Evolutionary conservation across 1,140 invertebrate genomes (phyloP), one percentile per base, ranked within the genome.

Genomic region (Charaxes varanes): DNA sequence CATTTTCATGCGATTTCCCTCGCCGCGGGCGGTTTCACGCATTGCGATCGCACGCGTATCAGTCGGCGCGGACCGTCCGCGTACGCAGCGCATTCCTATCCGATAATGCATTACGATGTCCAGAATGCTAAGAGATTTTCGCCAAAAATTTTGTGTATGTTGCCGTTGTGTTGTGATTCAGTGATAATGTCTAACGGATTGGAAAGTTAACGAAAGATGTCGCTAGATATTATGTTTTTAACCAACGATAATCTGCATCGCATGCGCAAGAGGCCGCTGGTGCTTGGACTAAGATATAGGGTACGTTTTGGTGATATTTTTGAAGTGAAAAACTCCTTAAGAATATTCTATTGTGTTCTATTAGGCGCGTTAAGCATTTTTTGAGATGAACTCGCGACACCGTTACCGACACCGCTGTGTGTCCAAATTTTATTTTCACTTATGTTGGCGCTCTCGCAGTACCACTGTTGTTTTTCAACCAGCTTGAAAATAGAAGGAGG

Each of bases 181-280:
- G 60, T 63, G 62, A 55, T 59, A 58, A 58, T 71, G 64, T 64
- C 48, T 48, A 40, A 49, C 33, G 32, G 44, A 40, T 43, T 52
- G 36, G 45, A 33, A 47, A 11, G 37, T n/a, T 12, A 6, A 35
- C 13, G n/a, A n/a, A 73, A 37, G 32, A 81, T 84, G 80, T 77
- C 77, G 31, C 45, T 78, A 56, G 80, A 81, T 73, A 81, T 81
- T 38, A 85, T 85, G 84, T 84, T 85, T 76, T 73, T 85, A 56
- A 84, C 81, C 7, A 81, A 85, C 38, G 84, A 85, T 52, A 85
- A 85, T 51, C 53, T 85, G 63, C 71, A 81, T 24, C 73, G 76
- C 8, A 64, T 78, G 62, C 80, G 82, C 44, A 85, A 80, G 54
- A 77, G 83, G 38, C 82, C 80, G 12, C 58, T 59, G 21, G 67